phyloP scores from a whole-genome alignment of 2,888 invertebrate species.

The Ctena decussata region DNA sequence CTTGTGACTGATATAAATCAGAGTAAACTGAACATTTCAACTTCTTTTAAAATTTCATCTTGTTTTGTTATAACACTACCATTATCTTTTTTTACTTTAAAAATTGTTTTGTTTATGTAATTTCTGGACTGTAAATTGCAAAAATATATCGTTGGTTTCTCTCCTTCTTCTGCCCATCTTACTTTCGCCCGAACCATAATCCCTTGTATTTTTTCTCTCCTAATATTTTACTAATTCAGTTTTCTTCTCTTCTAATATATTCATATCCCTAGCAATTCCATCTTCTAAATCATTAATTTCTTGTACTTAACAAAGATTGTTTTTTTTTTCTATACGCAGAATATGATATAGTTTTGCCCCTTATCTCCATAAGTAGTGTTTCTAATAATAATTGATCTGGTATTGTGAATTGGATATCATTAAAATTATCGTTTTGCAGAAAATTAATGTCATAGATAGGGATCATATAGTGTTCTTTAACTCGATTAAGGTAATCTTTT shows the following conservation, averaged over 20 bases:
- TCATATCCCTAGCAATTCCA: not conserved
- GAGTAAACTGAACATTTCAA: too few relatives aligned
- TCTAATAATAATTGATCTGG: conserved; percentile 10
- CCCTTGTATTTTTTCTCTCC: conserved; percentile 6
- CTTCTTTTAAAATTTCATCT: conserved; percentile 12
- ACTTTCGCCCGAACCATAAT: conserved; percentile 5
- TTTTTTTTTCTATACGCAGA: not conserved
- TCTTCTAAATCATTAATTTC: conserved; percentile 1
- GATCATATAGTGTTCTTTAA: not conserved
- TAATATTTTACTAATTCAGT: not conserved
- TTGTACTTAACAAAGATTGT: too few relatives aligned
- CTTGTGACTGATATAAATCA: too few relatives aligned
- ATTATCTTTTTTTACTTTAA: too few relatives aligned
- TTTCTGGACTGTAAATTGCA: too few relatives aligned
- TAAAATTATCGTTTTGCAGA: not conserved
- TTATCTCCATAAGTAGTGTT: conserved; percentile 3
- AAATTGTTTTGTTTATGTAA: too few relatives aligned
- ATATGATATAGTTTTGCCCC: conserved; percentile 30
- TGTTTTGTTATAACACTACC: conserved; percentile 5
- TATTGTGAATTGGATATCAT: not conserved
- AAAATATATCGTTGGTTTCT: conserved; percentile 15
- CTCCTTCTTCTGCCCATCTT: conserved; percentile 17
- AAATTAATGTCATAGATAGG: not conserved
- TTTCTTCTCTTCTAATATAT: not conserved
- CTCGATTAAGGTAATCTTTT: not conserved